A percentile compares a stretch with the other conserved stretches of the same genome.
Evolutionary conservation across 2,113 vertebrate genomes (phyloP).

Genomic region (Engystomops pustulosus): DNA sequence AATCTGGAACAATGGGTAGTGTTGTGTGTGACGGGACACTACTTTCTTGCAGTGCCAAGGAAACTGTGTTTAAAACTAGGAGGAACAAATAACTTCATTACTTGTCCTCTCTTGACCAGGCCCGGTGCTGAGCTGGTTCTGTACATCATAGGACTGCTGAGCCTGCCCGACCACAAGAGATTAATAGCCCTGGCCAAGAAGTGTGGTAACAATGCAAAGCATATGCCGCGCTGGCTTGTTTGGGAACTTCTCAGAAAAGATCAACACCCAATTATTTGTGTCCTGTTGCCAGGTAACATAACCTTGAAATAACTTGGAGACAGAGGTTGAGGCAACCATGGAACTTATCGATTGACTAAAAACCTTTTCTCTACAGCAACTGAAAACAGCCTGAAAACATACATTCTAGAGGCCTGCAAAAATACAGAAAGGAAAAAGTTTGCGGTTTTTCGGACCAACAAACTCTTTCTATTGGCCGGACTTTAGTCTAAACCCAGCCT

Average conservation of each 20-base stretch:
- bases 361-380: neutral
- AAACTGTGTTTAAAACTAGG: constrained; percentile 57
- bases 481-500: too few relatives aligned
- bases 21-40: constrained; percentile 5
- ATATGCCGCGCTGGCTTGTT: constrained; percentile 73
- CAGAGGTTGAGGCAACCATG: constrained; percentile 67
- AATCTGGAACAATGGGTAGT: constrained; percentile 37
- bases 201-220: constrained; percentile 79
- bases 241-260: constrained; percentile 75
- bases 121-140: constrained; percentile 72
- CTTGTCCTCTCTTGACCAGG: constrained; percentile 61
- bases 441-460: too few relatives aligned
- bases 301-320: constrained; percentile 65
- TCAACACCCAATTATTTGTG: constrained; percentile 76
- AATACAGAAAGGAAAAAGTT: too few relatives aligned
- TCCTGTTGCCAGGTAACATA: constrained; percentile 78
- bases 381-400: neutral
- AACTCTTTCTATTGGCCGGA: too few relatives aligned
- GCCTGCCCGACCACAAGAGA: constrained; percentile 75
- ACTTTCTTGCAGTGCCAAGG: constrained; percentile 48
- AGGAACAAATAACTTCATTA: constrained; percentile 61
- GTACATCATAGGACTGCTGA: constrained; percentile 71
- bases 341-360: constrained; percentile 56
- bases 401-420: too few relatives aligned
- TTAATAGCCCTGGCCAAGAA: constrained; percentile 79